Base-by-base conservation (phyloP, 2,113 vertebrate species). In the Eleginops maclovinus region DNA sequence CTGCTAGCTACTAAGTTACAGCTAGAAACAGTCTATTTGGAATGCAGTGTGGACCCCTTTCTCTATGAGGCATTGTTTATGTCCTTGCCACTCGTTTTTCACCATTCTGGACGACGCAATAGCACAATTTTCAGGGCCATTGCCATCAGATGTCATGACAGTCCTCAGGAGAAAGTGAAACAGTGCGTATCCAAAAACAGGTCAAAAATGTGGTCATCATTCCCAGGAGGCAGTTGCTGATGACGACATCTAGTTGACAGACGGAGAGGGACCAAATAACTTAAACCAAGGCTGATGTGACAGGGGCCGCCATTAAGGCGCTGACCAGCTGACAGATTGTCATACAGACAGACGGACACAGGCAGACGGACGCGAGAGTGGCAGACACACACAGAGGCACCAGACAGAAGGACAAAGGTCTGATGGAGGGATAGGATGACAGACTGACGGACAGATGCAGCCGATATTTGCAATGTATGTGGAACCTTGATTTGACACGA, bases 211-310 rank as follows among this genome's bases (percentile, higher is more conserved):
- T 50, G 75, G 75, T 81, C 82, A 87, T 70, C 7, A 78, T 68
- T 87, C 79, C 65, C 86, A 75, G 56, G 72, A 67, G 76, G 62
- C 63, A 72, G 22, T 78, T 51, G 77, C 40, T 70, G 72, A 85
- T 72, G 72, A 88, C 84, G 81, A 76, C 80, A 79, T 75, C 60
- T 55, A 73, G 60, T 80, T 89, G 91, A 90, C 84, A 84, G 89
- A 88, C 44, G 13, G 28, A 79, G 61, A 83, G 63, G 66, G 81
- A 81, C 65, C 72, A 60, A 72, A 58, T 60, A 80, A 88, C 83
- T 73, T 87, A 79, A 82, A 87, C 72, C 63, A 53, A 70, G 81
- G 83, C 66, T 83, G 82, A 90, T 86, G 62, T 88, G 87, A 90
- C 88, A 86, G 87, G 50, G 70, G 47, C 74, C 14, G 12, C 87